Evolutionary conservation across 2,113 vertebrate genomes (phyloP), one percentile per base, ranked within the genome.

Genomic region (Archilochus colubris): DNA sequence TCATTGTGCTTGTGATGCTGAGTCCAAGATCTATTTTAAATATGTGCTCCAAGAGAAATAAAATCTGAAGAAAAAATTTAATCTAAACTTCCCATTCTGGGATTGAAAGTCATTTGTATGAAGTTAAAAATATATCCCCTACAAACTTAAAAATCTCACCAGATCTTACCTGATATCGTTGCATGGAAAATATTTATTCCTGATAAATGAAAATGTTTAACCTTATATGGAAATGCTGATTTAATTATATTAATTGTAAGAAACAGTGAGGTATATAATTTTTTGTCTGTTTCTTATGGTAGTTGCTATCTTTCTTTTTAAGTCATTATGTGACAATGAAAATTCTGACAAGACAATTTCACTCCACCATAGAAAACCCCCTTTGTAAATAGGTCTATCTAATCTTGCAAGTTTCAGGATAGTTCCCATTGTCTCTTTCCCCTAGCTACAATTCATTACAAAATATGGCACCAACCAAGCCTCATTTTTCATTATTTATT

Each of bases 401-500:
- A 92, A 94, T 94, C 80, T 93, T 76, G 16, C 25, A 83, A 50
- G 40, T 91, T 96, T 93, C 69, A 82, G 80, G 57, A 86, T 53
- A 72, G 64, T 67, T 91, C 15, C 86, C 9, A 88, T 95, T 95
- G 90, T 94, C 66, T 91, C 36, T 89, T 93, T 95, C 64, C 64
- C 57, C 1, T 87, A 86, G 84, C 81, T 82, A 89, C 84, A 94
- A 93, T 96, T 95, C 87, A 93, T 97, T 96, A 91, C 84, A 89
- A 86, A 94, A 90, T 86, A 88, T 79, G 86, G 90, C 87, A 88
- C 88, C 50, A 51, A 86, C 83, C 61, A 77, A 68, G 82, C 23
- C 94, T 94, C 89, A 94, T 94, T 94, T 92, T 96, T 96, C 95
- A 93, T 91, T 95, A 92, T 94, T 93, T 94, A 93, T 94, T 96